Evolutionary conservation across 1,140 invertebrate genomes (phyloP).

Genomic region (Hetaerina americana): DNA sequence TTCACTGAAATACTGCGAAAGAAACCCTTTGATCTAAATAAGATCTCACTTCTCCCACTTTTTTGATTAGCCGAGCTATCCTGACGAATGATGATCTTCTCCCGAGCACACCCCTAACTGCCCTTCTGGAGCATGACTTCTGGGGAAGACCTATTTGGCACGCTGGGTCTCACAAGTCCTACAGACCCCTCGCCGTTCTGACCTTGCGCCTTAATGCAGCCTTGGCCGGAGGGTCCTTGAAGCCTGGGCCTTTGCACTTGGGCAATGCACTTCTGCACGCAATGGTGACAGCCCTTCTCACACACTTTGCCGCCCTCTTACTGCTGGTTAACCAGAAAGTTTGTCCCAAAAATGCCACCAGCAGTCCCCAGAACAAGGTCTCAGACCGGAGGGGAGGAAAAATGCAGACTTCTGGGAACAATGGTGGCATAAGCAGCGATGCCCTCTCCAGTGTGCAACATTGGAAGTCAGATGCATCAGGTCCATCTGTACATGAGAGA

Average conservation of each 20-base stretch:
- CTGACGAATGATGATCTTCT: slow-evolving; percentile 74
- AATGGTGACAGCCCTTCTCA: slow-evolving; percentile 60
- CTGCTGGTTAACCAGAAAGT: too few species aligned
- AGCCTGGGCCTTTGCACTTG: slow-evolving; percentile 70
- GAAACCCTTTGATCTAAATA: too few species aligned
- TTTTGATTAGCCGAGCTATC: slow-evolving; percentile 66
- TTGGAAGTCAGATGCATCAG: too few species aligned
- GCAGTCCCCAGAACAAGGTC: too few species aligned
- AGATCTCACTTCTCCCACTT: too few species aligned
- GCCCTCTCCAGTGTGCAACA: too few species aligned
- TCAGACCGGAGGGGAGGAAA: too few species aligned
- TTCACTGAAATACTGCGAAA: too few species aligned
- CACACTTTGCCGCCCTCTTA: background rate
- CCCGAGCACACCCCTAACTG: slow-evolving; percentile 44
- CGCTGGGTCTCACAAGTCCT: slow-evolving; percentile 86
- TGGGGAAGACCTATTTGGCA: slow-evolving; percentile 82
- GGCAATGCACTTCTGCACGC: slow-evolving; percentile 75
- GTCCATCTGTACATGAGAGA: too few species aligned
- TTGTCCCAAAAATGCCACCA: too few species aligned
- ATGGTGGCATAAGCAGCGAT: too few species aligned
- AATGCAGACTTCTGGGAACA: too few species aligned
- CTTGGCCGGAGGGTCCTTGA: slow-evolving; percentile 50
- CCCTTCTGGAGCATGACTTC: slow-evolving; percentile 64
- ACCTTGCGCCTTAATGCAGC: slow-evolving; percentile 87
- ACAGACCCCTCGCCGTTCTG: slow-evolving; percentile 84